Evolutionary conservation across 2,888 invertebrate genomes (phyloP).

Genomic region (Bellardia pandia): DNA sequence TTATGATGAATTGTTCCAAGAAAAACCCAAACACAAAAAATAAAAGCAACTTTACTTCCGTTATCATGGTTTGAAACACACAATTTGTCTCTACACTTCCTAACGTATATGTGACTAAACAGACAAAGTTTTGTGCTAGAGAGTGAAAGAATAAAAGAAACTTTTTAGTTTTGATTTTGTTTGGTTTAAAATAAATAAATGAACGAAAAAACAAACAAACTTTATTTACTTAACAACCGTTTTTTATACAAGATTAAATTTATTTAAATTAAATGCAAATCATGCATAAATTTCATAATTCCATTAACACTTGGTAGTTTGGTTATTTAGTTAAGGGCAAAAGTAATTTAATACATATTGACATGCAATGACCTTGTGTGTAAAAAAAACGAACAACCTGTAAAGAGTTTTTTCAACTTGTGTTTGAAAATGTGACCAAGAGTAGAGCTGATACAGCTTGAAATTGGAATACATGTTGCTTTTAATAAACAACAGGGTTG

Average conservation of each 20-base stretch:
- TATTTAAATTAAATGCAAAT: slow-evolving; percentile 21
- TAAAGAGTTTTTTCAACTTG: neutral
- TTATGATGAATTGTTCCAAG: neutral
- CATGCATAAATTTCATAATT: slow-evolving; percentile 11
- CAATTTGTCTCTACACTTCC: slow-evolving; percentile 52
- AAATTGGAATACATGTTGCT: neutral
- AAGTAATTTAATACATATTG: slow-evolving; percentile 23
- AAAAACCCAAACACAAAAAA: neutral
- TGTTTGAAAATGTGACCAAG: neutral
- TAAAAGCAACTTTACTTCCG: slow-evolving; percentile 31
- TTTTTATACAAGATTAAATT: neutral
- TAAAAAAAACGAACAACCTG: no score
- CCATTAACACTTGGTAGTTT: slow-evolving; percentile 16
- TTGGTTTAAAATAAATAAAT: neutral
- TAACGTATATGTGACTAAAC: neutral
- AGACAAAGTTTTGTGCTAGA: neutral
- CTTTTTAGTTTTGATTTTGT: neutral
- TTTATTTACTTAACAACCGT: neutral
- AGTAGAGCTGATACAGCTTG: neutral
- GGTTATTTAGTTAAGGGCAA: neutral
- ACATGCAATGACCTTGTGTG: slow-evolving; percentile 26
- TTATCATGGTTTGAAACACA: slow-evolving; percentile 56
- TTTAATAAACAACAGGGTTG: neutral
- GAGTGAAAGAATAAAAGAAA: neutral
- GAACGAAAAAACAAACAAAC: neutral